Evolutionary conservation across 30 jellyfish, hydroid and myxozoan genomes (phyloP), one percentile per base, ranked within the genome.

Genomic region (Aurelia sp.): DNA sequence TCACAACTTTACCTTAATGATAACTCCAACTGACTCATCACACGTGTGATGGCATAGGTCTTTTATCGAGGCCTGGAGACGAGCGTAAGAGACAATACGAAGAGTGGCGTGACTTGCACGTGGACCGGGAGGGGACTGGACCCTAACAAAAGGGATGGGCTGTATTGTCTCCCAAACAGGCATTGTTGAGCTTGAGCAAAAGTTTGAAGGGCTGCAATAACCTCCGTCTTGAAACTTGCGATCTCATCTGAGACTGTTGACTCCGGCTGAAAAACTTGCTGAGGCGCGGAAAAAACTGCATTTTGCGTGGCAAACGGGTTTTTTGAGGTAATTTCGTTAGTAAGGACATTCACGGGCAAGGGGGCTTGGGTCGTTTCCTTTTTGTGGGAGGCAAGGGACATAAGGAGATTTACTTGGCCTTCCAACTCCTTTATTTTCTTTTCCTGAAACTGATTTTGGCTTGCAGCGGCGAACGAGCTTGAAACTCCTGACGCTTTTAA

Each of bases 351-450:
- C 35, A 31, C 82, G 13, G 30, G 67, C 40, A 71, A 31, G 7
- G 82, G 82, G 30, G 30, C 41, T 71, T 44, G 64, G n/a, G n/a
- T n/a, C n/a, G n/a, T n/a, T 51, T 24, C 59, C 18, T 74, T 50
- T 15, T 74, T 52, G 13, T 50, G 41, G 21, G 85, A n/a, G 53
- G 85, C 85, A 48, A 48, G 18, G 17, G 72, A 48, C 74, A 74
- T 47, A 4, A 74, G 72, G 18, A 74, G 57, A 16, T 35, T 74
- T 17, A 53, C 71, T 48, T 74, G 51, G 52, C 72, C 72, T 58
- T 74, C 74, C 5, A 74, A 58, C 20, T 74, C 85, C 27, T 47
- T 74, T 15, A 74, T 70, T 33, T 22, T 15, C 22, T 70, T 52
- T 70, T 70, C 81, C 65, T 70, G 81, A 38, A 70, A 52, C 11